Base-by-base conservation (phyloP, 2,888 invertebrate genomes). In the Mystacides longicornis region DNA sequence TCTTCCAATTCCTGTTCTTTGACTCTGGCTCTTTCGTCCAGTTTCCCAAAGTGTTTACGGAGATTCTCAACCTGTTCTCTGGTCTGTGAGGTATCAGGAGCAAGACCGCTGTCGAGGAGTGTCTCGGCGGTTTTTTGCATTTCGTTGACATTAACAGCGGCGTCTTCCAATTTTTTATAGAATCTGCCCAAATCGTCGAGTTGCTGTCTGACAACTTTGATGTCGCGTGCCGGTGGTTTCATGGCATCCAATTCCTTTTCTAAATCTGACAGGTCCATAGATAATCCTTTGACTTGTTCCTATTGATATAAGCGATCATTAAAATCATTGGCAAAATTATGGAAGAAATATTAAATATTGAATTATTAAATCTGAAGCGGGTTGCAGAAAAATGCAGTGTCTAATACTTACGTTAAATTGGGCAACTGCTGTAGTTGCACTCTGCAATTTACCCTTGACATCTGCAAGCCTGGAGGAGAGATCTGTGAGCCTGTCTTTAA, bases 221-320 rank as follows among this genome's bases (percentile, higher is more conserved):
- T 81, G 68, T 96, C 96, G 18, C 96, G 81, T 1, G 86, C 94
- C 0, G 93, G 86, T 0, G 95, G 87, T 66, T 87, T 86, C 82
- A 95, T 88, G 31, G 80, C 74, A 65, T 93, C 92, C 33, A 96
- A 72, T 62, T 93, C 90, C 54, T 83, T 83, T 67, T 96, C 95
- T 52, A 96, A 71, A 53, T 83, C 84, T 0, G 85, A 80, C 2
- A 96, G 72, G 67, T 93, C 88, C 60, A 86, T 80, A 19, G 84
- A 83, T 1, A 94, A 75, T 42, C 72, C 78, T 71, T 93, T 93
- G 14, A 93, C 86, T 73, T 89, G 86, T 60, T 93, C 92, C 83
- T 70, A 61, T 16, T 23, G 49, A 27, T 23, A 2, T 16, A 23
- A 43, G 9, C n/a, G n/a, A n/a, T n/a, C n/a, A n/a, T n/a, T n/a